These are phyloP conservation scores for Meiosimyza decipiens DNA, from an alignment of 2,888 invertebrate species.

Conservation along the genomic window DNA sequence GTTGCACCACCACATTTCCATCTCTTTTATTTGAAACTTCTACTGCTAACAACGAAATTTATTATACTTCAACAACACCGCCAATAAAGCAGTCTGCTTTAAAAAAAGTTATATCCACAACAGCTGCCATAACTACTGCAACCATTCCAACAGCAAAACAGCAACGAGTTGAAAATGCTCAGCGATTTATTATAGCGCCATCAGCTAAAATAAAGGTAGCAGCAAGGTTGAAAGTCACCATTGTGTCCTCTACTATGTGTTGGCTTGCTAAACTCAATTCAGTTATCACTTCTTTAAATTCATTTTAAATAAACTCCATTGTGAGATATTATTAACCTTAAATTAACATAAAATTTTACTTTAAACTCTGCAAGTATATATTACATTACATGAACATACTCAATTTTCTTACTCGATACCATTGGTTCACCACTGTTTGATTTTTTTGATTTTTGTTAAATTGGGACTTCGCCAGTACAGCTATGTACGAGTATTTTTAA, in stretches of 20 bases:
- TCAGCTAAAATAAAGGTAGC: constrained; percentile 50
- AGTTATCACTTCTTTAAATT: no score
- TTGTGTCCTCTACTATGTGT: constrained; percentile 28
- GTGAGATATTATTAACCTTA: no score
- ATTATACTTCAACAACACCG: constrained; percentile 32
- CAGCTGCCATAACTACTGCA: constrained; percentile 38
- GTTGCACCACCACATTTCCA: background rate
- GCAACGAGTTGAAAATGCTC: constrained; percentile 51
- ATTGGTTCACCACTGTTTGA: no score
- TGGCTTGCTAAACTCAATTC: constrained; percentile 12
- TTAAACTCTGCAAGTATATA: no score
- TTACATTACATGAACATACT: no score
- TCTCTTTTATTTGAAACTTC: constrained; percentile 29
- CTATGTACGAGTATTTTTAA: no score
- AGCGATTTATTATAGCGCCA: constrained; percentile 50
- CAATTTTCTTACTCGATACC: no score
- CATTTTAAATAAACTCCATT: no score
- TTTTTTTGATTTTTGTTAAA: no score
- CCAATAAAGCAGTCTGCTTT: constrained; percentile 20
- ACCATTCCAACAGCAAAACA: constrained; percentile 46
- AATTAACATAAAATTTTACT: no score
- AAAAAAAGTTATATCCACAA: constrained; percentile 38
- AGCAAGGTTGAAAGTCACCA: constrained; percentile 33
- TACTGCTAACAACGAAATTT: constrained; percentile 24
- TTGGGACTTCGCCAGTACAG: no score